These are phyloP conservation scores for Tachysurus fulvidraco DNA, from an alignment of 2,113 vertebrate species.

Conservation along the genomic window DNA sequence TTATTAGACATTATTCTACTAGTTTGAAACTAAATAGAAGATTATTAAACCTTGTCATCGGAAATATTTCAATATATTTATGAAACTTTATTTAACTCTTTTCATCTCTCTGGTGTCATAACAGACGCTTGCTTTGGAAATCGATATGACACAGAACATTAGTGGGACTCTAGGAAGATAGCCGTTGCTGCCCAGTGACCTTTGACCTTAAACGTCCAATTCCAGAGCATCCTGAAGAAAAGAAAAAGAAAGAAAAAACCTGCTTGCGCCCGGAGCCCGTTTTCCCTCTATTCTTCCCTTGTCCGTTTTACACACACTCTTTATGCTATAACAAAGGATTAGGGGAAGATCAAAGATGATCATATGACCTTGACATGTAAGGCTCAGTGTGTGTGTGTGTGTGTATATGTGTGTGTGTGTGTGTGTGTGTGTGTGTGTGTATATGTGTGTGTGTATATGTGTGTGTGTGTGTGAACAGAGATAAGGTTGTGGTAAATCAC, in stretches of 20 bases:
- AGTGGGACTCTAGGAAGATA: constrained; percentile 55
- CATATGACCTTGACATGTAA: constrained; percentile 34
- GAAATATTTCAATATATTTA: background rate
- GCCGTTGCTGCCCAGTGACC: constrained; percentile 64
- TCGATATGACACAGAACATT: constrained; percentile 63
- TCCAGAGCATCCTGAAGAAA: constrained; percentile 66
- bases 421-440: constrained; percentile 1
- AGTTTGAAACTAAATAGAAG: background rate
- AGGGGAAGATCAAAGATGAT: constrained; percentile 51
- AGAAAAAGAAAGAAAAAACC: background rate
- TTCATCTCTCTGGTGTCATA: constrained; percentile 35
- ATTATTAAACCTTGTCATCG: background rate
- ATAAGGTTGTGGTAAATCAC: constrained; percentile 41
- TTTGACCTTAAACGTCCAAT: constrained; percentile 67
- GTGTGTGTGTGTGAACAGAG: constrained; percentile 3
- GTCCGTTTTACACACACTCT: background rate
- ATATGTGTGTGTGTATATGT: background rate
- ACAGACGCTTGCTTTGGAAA: constrained; percentile 67
- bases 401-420: background rate
- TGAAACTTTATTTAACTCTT: background rate
- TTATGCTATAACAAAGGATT: constrained; percentile 40
- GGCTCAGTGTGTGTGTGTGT: too few relatives aligned
- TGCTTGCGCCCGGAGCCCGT: background rate
- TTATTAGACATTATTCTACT: background rate
- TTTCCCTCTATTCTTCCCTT: background rate